Percentiles rank a stretch among this genome's conserved stretches.
Evolutionary conservation across 2,888 invertebrate species (phyloP).

Genomic region (Coleophora flavipennella): DNA sequence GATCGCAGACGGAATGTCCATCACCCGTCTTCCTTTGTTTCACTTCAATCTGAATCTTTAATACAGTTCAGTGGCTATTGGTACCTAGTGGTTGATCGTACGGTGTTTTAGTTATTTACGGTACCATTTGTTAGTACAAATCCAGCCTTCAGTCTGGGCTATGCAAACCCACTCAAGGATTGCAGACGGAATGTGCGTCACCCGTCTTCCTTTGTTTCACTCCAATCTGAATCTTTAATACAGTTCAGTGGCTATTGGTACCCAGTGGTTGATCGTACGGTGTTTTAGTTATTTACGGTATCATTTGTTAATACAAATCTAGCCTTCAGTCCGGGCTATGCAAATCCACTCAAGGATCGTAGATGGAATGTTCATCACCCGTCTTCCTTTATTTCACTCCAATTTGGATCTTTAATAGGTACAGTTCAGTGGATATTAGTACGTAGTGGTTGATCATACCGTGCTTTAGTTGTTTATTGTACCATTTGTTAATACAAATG

Average conservation of each 20-base stretch:
- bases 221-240: slow-evolving; percentile 65
- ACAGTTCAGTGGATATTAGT: too few relatives aligned
- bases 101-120: too few relatives aligned
- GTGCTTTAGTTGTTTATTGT: too few relatives aligned
- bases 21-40: slow-evolving; percentile 49
- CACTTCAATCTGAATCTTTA: slow-evolving; percentile 64
- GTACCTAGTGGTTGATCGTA: too few relatives aligned
- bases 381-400: slow-evolving; percentile 46
- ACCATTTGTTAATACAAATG: too few relatives aligned
- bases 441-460: too few relatives aligned
- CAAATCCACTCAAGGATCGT: slow-evolving; percentile 49
- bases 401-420: slow-evolving; percentile 67
- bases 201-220: slow-evolving; percentile 43
- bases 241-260: too few relatives aligned
- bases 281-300: too few relatives aligned
- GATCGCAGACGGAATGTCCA: slow-evolving; percentile 62
- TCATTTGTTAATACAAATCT: too few relatives aligned
- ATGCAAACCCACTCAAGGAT: slow-evolving; percentile 56
- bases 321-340: slow-evolving; percentile 41
- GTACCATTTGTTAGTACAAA: too few relatives aligned
- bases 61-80: slow-evolving; percentile 15
- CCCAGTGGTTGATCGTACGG: too few relatives aligned
- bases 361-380: slow-evolving; percentile 66
- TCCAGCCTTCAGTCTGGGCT: slow-evolving; percentile 32
- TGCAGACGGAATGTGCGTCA: slow-evolving; percentile 67